Base-by-base conservation (phyloP, 2,797 vertebrate species). In the Orientallactaga sibirica region DNA sequence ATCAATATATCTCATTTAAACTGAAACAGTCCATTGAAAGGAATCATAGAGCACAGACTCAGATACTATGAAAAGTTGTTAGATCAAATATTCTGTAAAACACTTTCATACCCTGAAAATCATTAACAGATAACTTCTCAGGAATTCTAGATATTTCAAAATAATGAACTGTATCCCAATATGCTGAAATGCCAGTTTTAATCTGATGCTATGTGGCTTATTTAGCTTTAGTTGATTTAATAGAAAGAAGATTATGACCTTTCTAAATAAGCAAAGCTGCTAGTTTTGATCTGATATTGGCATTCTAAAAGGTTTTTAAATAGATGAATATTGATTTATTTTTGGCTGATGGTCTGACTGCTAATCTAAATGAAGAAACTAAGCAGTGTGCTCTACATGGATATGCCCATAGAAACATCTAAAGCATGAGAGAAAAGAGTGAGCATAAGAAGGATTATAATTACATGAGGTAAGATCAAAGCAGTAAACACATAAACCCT, bases 241-340 rank as follows among this genome's bases (percentile, higher is more conserved):
- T 62, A 1, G 18, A 19, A 77, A 90, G 70, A 95, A 97, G 91
- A 87, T 94, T 29, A 58, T 94, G 33, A 95, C 64, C 20, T 85
- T 80, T 92, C 62, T 91, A 41, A 86, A 73, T 76, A 88, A 75
- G 52, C 18, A 92, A 80, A 93, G 85, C 18, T 85, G 41, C 29
- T 37, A 29, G 37, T 67, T 92, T 76, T 24, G 4, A 55, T 86
- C 25, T 29, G 16, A 7, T 20, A 86, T 0, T 79, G 81, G 55
- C 5, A 78, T 84, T 91, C 88, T 76, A 80, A 89, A 20, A 94
- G 19, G 7, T 4, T 78, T 88, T 79, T 85, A 81, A 86, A 83
- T 83, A 19, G 33, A 19, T 70, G 25, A 24, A 19, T 83, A 73
- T 64, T 27, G 55, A 91, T 80, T 89, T 80, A 70, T 76, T 74